Evolutionary conservation across 2,113 vertebrate genomes (phyloP), one percentile per base, ranked within the genome.

Genomic region (Patagioenas fasciata): DNA sequence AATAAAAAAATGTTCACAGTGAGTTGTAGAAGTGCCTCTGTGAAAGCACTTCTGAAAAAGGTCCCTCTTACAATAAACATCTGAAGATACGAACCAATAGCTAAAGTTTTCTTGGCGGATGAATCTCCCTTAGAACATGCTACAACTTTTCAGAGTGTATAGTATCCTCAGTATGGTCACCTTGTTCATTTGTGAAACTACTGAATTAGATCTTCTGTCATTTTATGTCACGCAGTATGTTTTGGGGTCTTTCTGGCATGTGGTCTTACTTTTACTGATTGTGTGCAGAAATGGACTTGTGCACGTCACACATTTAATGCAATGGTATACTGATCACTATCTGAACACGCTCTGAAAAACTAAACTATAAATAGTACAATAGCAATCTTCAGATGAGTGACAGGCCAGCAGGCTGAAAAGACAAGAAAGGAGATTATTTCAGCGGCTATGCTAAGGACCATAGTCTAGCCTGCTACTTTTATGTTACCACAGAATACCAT

Each of bases 401-500:
- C 31, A 48, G 69, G 32, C 3, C 38, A 89, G 48, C 17, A 79
- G 61, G 15, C 21, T 65, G 34, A 75, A 89, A 89, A 82, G 47
- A 50, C 9, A 44, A 62, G 26, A 47, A 82, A 81, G 29, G 4
- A 71, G 11, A 70, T 34, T 74, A 21, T 89, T 89, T 78, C 60
- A 92, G 64, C 64, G 6, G 16, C 13, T 83, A 1, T 7, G 2
- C 58, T 72, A 78, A 88, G 47, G 79, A 85, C 64, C 3, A 15
- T 24, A 36, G 16, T 61, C 8, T 53, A 47, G 21, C 24, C 15
- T 2, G 0, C 54, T 34, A 13, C 29, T 58, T 82, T 40, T 24
- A 26, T 38, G 20, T 4, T 56, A 15, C 11, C 13, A 28, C 0
- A 1, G 15, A 51, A 38, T 29, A 64, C 6, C 6, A 58, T 11